phyloP scores from a whole-genome alignment of 2,113 vertebrate species.

The Tragelaphus buxtoni region DNA sequence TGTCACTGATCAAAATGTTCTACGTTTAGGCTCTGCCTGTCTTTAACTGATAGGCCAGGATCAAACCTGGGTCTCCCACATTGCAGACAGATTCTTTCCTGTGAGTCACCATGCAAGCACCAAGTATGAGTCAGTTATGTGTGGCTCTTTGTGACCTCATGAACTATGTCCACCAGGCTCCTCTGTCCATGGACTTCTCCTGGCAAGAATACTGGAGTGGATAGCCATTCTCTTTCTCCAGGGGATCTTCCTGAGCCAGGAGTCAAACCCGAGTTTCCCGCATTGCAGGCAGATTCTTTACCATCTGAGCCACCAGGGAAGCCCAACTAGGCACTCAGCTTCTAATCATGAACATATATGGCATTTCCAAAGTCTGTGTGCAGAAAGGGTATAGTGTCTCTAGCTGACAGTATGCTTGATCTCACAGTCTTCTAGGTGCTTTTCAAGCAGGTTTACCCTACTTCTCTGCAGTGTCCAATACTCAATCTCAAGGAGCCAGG shows the following conservation, averaged over 20 bases:
- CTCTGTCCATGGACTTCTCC: not conserved
- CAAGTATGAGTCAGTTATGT: not conserved
- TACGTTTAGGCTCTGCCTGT: not conserved
- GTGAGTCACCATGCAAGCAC: not conserved
- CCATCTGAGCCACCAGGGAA: not conserved
- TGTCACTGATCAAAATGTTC: not conserved
- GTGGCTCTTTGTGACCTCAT: not conserved
- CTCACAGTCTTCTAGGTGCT: not conserved
- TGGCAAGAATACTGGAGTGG: not conserved
- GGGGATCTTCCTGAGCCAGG: not conserved
- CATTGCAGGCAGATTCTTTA: not conserved
- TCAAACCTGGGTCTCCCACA: not conserved
- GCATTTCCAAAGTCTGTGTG: not conserved
- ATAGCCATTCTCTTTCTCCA: not conserved
- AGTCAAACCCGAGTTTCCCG: not conserved
- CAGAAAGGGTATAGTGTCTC: not conserved
- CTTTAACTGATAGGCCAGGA: not conserved
- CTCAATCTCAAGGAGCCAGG: not conserved
- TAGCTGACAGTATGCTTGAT: not conserved
- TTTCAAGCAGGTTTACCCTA: not conserved
- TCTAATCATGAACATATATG: rapidly evolving
- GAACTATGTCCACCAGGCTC: not conserved
- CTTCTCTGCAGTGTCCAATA: not conserved
- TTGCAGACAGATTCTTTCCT: not conserved
- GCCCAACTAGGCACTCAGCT: not conserved